These are phyloP conservation scores for Myzus persicae DNA, from an alignment of 1,140 invertebrate species.

Conservation along the genomic window DNA sequence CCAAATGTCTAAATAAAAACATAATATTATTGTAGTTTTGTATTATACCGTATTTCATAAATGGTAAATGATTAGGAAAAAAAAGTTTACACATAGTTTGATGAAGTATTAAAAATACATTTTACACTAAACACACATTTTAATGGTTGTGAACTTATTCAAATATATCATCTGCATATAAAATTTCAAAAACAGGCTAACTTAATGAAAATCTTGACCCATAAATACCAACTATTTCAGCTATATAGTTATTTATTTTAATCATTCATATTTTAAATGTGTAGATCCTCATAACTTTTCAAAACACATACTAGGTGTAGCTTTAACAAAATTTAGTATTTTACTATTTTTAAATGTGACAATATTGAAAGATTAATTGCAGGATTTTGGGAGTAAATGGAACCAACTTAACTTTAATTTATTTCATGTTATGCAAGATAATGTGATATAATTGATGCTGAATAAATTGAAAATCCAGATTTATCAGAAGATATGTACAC, in stretches of 20 bases:
- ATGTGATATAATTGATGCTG: no score
- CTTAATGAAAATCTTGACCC: not conserved
- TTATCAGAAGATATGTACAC: no score
- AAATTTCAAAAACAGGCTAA: not conserved
- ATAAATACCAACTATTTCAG: not conserved
- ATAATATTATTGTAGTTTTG: not conserved
- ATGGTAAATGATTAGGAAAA: not conserved
- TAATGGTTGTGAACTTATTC: not conserved
- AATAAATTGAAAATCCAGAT: no score
- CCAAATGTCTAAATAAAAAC: constrained; percentile 66
- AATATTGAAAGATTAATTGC: no score
- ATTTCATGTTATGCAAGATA: no score
- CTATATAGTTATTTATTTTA: not conserved
- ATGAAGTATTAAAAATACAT: not conserved
- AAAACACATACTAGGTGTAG: no score
- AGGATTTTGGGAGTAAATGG: no score
- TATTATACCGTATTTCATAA: not conserved
- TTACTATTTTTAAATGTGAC: no score
- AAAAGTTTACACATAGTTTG: constrained; percentile 6
- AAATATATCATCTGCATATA: not conserved
- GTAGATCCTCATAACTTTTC: no score
- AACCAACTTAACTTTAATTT: no score
- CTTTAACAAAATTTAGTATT: no score
- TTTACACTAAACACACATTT: not conserved
- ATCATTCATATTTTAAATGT: not conserved